Percentiles rank a stretch among this genome's conserved stretches.
phyloP scores from a whole-genome alignment of 2,113 vertebrate genomes.

The Odobenus rosmarus region DNA sequence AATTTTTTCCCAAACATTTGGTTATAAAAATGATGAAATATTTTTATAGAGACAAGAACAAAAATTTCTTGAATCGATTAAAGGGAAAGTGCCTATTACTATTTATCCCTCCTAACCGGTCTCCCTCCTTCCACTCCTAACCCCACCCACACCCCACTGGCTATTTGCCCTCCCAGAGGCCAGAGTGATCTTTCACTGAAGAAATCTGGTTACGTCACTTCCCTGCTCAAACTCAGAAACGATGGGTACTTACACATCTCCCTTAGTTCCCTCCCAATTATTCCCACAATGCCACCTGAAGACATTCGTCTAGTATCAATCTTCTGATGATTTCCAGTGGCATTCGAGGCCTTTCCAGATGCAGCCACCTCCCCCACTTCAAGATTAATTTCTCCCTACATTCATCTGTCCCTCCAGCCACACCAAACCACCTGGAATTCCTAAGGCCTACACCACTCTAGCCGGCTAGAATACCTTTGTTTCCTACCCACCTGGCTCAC shows the following conservation, averaged over 20 bases:
- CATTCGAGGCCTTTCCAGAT: not conserved
- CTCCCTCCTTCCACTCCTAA: not conserved
- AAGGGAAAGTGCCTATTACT: not conserved
- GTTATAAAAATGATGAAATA: not conserved
- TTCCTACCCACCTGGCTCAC: not conserved
- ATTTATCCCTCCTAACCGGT: not conserved
- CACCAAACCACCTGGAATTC: not conserved
- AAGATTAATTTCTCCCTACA: not conserved
- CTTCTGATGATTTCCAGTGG: not conserved
- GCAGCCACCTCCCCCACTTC: not conserved
- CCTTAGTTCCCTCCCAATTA: not conserved
- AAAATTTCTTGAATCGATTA: not conserved
- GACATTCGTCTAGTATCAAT: not conserved
- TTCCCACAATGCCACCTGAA: not conserved
- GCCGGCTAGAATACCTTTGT: not conserved
- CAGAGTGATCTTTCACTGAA: not conserved
- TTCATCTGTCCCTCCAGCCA: not conserved
- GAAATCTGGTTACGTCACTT: not conserved
- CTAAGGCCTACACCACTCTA: not conserved
- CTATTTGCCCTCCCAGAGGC: not conserved
- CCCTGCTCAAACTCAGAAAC: not conserved
- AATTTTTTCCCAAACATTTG: not conserved
- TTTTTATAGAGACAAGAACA: not conserved
- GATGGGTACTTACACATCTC: not conserved
- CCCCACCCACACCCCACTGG: rapidly evolving